Base-by-base conservation (phyloP, 2,888 invertebrate species). In the Andrena hattorfiana region DNA sequence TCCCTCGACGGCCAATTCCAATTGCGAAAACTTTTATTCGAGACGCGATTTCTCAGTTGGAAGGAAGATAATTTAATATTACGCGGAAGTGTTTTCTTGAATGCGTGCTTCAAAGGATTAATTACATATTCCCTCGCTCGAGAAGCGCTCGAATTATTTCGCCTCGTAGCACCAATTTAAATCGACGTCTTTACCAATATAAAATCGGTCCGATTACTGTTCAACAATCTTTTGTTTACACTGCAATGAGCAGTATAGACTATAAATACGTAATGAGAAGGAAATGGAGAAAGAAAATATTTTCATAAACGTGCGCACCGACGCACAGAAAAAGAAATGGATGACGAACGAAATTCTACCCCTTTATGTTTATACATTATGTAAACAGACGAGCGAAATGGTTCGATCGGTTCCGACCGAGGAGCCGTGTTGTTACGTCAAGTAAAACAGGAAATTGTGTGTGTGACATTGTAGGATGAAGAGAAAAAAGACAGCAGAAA, bases 401-500 rank as follows among this genome's bases (percentile, higher is more conserved):
- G 83, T 88, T 85, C 85, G 89, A 84, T 84, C 85, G 77, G 48
- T 71, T 78, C 77, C 42, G 72, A 59, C 59, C 62, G 32, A 28
- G 66, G 76, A 54, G 42, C 23, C 63, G 72, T 81, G 64, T 16
- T 85, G 71, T 78, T 75, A 84, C 66, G 68, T 62, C 77, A 86
- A 90, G 67, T 89, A 87, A 89, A 90, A 84, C 60, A 76, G 80
- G 72, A 89, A 81, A 87, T 90, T 91, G 84, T 93, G 89, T 93
- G 89, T 93, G 88, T 92, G 90, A 91, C 88, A 89, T 91, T 94
- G 89, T 94, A 94, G 94, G 94, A 94, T 90, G 94, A 96, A 95
- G 96, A 96, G 94, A 96, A 96, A 96, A 96, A 96, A 96, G 94
- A 95, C 92, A 93, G 94, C 94, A 95, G 95, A 94, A 95, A 95